A percentile compares a stretch with the other conserved stretches of the same genome.
These are phyloP conservation scores for Cotesia glomerata DNA, from an alignment of 1,140 invertebrate genomes.

Conservation along the genomic window DNA sequence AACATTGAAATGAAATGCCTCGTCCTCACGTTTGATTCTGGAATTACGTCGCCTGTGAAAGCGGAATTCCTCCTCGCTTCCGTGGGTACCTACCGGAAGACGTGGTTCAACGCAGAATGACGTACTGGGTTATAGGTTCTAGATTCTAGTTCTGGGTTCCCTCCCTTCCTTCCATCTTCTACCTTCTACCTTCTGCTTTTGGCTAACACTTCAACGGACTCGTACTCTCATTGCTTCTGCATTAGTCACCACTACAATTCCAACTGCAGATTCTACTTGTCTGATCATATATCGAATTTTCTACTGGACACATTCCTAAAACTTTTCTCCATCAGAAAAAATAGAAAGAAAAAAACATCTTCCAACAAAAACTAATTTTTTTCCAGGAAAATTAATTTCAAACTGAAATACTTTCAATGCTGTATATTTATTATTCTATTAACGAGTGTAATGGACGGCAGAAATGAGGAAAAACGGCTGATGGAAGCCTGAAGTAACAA, in stretches of 20 bases:
- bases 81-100: conserved; percentile 27
- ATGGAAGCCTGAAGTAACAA: no score
- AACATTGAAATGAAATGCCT: background rate
- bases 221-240: no score
- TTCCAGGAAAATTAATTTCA: conserved; percentile 1
- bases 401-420: background rate
- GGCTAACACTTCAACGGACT: no score
- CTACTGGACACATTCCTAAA: conserved; percentile 2
- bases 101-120: conserved; percentile 23
- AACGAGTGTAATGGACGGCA: conserved; percentile 44
- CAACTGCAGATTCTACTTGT: background rate
- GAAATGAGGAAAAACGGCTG: conserved; percentile 18
- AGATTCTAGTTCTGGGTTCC: background rate
- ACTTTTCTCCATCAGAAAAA: background rate
- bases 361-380: background rate
- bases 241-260: no score
- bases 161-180: background rate
- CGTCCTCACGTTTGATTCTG: conserved; percentile 32
- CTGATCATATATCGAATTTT: conserved; percentile 15
- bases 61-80: conserved; percentile 23
- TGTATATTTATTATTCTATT: conserved; percentile 60
- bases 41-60: conserved; percentile 44
- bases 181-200: no score
- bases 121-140: conserved; percentile 1
- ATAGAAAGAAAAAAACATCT: background rate